Conservation (phyloP, 2,888 invertebrate species). For the Coremacera marginata region DNA sequence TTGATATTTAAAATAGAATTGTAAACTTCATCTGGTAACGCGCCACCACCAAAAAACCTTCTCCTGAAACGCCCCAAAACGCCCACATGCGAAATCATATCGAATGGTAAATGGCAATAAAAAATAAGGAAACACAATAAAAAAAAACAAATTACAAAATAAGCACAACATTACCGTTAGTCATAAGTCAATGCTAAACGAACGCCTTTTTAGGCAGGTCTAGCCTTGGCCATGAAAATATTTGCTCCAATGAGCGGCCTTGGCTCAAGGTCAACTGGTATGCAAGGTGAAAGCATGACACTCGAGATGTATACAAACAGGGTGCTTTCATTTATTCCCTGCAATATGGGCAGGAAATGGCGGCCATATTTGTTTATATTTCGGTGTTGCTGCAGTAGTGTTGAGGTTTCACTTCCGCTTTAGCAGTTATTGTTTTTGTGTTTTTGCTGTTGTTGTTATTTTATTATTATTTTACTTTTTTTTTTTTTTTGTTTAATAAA, state of each 20-base stretch:
- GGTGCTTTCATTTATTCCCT: background rate
- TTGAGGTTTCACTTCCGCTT: background rate
- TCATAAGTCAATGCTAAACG: background rate
- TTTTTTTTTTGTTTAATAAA: background rate
- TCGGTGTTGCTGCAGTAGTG: background rate
- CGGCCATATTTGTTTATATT: slow-evolving; percentile 11
- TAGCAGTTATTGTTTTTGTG: too few species aligned
- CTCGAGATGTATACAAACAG: too few species aligned
- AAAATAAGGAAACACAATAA: background rate
- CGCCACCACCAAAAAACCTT: too few species aligned
- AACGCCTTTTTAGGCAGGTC: slow-evolving; percentile 4
- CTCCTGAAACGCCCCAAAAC: too few species aligned
- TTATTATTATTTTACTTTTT: too few species aligned
- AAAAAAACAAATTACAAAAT: background rate
- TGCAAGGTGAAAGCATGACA: background rate
- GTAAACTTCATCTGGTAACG: too few species aligned
- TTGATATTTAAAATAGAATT: background rate
- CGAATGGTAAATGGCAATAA: too few species aligned
- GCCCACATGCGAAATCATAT: too few species aligned
- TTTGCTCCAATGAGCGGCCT: slow-evolving; percentile 55
- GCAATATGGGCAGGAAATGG: slow-evolving; percentile 11
- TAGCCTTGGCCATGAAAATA: slow-evolving; percentile 49
- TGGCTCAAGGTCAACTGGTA: slow-evolving; percentile 58
- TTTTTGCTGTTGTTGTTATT: background rate
- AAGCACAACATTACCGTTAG: background rate